Evolutionary conservation across 2,797 vertebrate genomes (phyloP).

Genomic region (Chloroceryle amazona): DNA sequence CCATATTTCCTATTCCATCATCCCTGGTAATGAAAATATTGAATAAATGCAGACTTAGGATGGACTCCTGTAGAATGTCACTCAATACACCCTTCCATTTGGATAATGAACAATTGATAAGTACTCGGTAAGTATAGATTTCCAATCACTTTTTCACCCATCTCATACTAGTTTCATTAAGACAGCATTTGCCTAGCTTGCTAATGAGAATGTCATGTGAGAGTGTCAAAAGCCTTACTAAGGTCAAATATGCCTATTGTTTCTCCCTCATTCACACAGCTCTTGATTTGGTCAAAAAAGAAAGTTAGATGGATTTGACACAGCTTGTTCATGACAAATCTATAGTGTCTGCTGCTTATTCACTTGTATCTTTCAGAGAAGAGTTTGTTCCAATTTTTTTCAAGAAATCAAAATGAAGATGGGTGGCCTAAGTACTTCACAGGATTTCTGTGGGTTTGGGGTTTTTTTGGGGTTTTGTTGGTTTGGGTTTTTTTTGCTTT

Average conservation of each 20-base stretch:
- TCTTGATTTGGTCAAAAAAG: neutral
- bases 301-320: neutral
- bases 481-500: too few species aligned
- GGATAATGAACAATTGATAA: conserved; percentile 61
- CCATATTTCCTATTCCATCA: conserved; percentile 55
- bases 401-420: conserved; percentile 3
- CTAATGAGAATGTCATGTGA: conserved; percentile 24
- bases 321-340: neutral
- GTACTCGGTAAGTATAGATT: conserved; percentile 55
- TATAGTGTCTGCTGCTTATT: rapidly evolving
- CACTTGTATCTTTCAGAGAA: neutral
- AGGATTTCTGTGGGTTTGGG: neutral
- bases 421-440: neutral
- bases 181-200: neutral
- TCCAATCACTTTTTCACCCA: conserved; percentile 49
- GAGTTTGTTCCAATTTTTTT: neutral
- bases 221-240: conserved; percentile 26
- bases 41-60: conserved; percentile 61
- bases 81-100: conserved; percentile 65
- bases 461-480: too few species aligned
- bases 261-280: neutral
- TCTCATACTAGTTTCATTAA: conserved; percentile 10
- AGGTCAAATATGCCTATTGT: conserved; percentile 23
- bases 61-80: conserved; percentile 63
- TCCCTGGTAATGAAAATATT: conserved; percentile 60